Evolutionary conservation across 1,140 invertebrate species (phyloP).

Genomic region (Drosophila lacertosa): DNA sequence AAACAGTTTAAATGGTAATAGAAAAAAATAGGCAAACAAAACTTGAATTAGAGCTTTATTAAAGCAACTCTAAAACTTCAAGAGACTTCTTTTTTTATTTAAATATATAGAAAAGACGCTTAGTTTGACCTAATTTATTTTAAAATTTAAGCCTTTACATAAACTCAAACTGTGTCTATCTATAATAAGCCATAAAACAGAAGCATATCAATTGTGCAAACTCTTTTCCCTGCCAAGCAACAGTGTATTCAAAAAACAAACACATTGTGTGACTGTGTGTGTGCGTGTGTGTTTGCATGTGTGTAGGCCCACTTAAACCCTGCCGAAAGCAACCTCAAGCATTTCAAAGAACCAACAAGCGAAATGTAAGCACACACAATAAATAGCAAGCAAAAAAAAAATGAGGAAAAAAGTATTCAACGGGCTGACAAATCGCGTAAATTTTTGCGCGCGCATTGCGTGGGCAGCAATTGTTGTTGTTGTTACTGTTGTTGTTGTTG

Average conservation of each 20-base stretch:
- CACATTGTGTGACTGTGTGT: constrained; percentile 7
- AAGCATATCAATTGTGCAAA: neutral
- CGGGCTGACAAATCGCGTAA: constrained; percentile 46
- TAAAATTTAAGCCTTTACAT: too few species aligned
- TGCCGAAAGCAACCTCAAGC: constrained; percentile 78
- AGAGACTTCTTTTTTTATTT: too few species aligned
- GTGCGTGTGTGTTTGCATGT: constrained; percentile 21
- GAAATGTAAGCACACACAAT: constrained; percentile 52
- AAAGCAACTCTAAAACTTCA: too few species aligned
- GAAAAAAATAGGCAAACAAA: too few species aligned
- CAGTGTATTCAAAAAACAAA: constrained; percentile 15
- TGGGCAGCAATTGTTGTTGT: constrained; percentile 31
- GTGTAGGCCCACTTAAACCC: constrained; percentile 78
- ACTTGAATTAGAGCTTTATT: too few species aligned
- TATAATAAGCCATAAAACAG: too few species aligned
- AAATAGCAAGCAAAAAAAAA: constrained; percentile 29
- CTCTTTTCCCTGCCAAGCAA: neutral
- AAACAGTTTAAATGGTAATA: too few species aligned
- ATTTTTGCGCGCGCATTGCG: constrained; percentile 51
- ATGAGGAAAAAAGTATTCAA: constrained; percentile 14
- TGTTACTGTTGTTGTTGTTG: constrained; percentile 10
- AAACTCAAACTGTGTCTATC: too few species aligned
- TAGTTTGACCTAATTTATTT: too few species aligned
- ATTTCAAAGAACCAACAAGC: constrained; percentile 70
- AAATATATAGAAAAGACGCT: too few species aligned